phyloP scores from a whole-genome alignment of 37 sponge, comb jelly and placozoan species.

The Spongia lamella region DNA sequence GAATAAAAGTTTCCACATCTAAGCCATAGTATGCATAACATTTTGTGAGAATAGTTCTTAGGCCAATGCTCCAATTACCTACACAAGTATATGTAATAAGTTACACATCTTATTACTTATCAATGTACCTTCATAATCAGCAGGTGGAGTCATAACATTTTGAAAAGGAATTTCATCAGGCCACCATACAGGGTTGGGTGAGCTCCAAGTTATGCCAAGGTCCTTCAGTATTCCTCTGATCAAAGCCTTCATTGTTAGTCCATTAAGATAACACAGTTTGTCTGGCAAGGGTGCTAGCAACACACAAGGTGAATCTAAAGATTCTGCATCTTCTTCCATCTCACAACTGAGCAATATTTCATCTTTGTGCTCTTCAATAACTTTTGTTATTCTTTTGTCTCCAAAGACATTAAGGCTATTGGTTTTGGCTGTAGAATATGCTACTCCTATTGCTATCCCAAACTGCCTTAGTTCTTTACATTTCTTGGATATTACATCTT shows the following conservation, averaged over 20 bases:
- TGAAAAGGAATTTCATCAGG: conserved; percentile 60
- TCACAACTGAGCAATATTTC: conserved; percentile 33
- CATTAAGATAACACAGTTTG: conserved; percentile 43
- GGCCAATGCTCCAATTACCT: too few relatives aligned
- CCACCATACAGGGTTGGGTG: conserved; percentile 68
- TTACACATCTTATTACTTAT: too few relatives aligned
- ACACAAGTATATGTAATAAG: too few relatives aligned
- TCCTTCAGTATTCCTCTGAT: conserved; percentile 68
- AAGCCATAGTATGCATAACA: too few relatives aligned
- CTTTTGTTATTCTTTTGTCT: conserved; percentile 55
- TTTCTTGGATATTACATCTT: conserved; percentile 71
- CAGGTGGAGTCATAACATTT: conserved; percentile 35
- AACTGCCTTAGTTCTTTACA: conserved; percentile 61
- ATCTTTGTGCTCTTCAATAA: conserved; percentile 54
- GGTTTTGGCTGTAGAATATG: conserved; percentile 56
- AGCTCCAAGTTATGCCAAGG: conserved; percentile 52
- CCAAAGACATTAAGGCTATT: conserved; percentile 62
- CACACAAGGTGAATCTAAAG: background rate
- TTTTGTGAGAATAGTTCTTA: too few relatives aligned
- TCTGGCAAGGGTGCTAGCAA: conserved; percentile 53
- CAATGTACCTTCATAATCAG: conserved; percentile 36
- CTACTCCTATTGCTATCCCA: conserved; percentile 57
- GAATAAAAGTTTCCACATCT: too few relatives aligned
- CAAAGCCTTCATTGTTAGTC: conserved; percentile 37
- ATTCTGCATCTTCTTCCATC: background rate